phyloP scores from a whole-genome alignment of 2,888 invertebrate species.

The Diploptera punctata region DNA sequence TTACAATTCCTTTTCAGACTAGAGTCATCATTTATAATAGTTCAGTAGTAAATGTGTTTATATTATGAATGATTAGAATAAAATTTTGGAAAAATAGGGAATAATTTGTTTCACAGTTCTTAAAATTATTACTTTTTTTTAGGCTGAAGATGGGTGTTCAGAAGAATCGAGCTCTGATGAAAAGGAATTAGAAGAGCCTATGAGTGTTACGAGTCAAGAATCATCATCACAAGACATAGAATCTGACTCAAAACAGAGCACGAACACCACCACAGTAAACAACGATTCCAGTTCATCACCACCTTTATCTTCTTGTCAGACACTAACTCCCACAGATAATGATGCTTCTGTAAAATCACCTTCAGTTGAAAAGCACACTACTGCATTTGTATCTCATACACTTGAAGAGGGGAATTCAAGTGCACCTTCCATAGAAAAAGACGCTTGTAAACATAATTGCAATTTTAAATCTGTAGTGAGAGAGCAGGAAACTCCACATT shows the following conservation, averaged over 20 bases:
- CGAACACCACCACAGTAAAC: constrained; percentile 15
- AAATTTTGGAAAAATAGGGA: too few relatives aligned
- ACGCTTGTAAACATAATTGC: not conserved
- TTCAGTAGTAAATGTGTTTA: too few relatives aligned
- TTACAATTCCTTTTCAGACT: too few relatives aligned
- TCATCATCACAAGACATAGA: constrained; percentile 38
- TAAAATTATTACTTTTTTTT: constrained; percentile 42
- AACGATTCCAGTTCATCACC: constrained; percentile 8
- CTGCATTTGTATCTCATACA: not conserved
- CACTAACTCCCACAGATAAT: not conserved
- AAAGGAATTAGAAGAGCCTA: constrained; percentile 37
- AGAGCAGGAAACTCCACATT: not conserved
- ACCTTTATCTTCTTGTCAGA: constrained; percentile 2
- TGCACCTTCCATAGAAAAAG: not conserved
- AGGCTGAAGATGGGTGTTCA: constrained; percentile 41
- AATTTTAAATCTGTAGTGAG: not conserved
- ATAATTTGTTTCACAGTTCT: too few relatives aligned
- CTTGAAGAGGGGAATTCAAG: not conserved
- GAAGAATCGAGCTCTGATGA: constrained; percentile 43
- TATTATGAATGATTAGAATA: too few relatives aligned
- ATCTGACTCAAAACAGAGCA: constrained; percentile 35
- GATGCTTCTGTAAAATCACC: not conserved
- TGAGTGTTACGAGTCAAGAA: constrained; percentile 37
- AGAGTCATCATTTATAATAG: too few relatives aligned
- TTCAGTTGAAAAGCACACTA: constrained; percentile 1